Conservation (phyloP, 1,140 invertebrate species). For the Patella vulgata region DNA sequence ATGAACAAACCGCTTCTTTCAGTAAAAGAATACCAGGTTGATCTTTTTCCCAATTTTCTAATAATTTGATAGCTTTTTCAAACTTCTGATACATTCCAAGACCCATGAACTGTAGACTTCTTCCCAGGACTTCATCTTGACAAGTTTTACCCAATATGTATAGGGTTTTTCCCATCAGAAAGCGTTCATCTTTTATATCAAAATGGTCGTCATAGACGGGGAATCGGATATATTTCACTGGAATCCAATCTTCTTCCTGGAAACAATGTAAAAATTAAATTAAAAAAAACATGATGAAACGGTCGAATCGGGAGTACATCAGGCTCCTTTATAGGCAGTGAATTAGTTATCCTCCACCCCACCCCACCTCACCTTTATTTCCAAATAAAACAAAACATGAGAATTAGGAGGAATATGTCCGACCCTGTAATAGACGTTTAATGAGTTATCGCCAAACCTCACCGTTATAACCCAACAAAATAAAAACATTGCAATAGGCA, state of each 20-base stretch:
- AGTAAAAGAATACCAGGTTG: constrained; percentile 13
- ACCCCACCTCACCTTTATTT: neutral
- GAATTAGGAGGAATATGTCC: too few relatives aligned
- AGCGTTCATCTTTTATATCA: constrained; percentile 52
- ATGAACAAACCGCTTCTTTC: constrained; percentile 35
- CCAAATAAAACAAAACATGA: too few relatives aligned
- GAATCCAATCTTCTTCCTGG: constrained; percentile 47
- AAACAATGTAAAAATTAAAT: constrained; percentile 6
- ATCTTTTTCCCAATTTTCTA: constrained; percentile 30
- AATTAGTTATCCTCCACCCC: neutral
- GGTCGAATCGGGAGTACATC: neutral
- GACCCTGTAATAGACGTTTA: too few relatives aligned
- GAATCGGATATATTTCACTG: constrained; percentile 40
- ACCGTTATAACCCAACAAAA: too few relatives aligned
- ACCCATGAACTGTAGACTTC: constrained; percentile 44
- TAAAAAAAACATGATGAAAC: neutral
- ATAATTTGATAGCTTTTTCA: constrained; percentile 34
- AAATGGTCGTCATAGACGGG: constrained; percentile 60
- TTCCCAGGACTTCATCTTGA: constrained; percentile 12
- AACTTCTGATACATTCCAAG: constrained; percentile 56
- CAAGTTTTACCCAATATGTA: constrained; percentile 30
- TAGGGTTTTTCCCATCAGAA: constrained; percentile 54
- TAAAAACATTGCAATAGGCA: too few relatives aligned
- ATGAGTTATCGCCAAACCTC: too few relatives aligned
- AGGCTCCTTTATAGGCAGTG: neutral